A percentile compares a stretch with the other conserved stretches of the same genome.
These are phyloP conservation scores for Campoletis raptor DNA, from an alignment of 2,888 invertebrate species.

Conservation along the genomic window DNA sequence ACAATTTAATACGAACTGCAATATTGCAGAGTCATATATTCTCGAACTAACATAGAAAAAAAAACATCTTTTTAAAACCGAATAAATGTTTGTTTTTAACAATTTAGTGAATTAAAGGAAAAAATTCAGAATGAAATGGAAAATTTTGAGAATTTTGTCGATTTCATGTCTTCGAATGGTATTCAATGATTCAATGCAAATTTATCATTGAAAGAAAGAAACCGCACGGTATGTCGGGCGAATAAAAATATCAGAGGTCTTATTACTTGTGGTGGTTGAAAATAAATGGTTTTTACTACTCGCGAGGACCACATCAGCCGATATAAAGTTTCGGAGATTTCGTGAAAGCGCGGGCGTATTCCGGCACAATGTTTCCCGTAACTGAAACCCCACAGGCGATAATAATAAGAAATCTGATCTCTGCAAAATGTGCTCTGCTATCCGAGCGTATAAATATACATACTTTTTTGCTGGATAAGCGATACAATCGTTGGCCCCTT, in stretches of 20 bases:
- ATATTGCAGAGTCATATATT: neutral
- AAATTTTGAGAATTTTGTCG: neutral
- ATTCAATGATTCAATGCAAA: neutral
- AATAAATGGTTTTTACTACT: slow-evolving; percentile 25
- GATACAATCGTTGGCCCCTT: slow-evolving; percentile 24
- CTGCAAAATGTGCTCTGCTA: slow-evolving; percentile 60
- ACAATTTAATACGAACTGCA: too few species aligned
- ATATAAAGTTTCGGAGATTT: slow-evolving; percentile 63
- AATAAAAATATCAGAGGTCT: slow-evolving; percentile 57
- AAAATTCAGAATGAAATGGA: neutral
- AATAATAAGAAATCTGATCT: slow-evolving; percentile 66
- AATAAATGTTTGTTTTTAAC: neutral
- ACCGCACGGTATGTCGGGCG: slow-evolving; percentile 24
- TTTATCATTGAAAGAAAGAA: neutral
- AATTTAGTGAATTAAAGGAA: neutral
- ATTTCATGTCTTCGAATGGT: neutral
- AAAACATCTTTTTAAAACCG: neutral
- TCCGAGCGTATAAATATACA: slow-evolving; percentile 37
- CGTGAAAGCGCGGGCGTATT: slow-evolving; percentile 57
- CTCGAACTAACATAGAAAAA: neutral
- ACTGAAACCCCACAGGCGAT: slow-evolving; percentile 49
- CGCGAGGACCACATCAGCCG: slow-evolving; percentile 22
- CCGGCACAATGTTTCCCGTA: slow-evolving; percentile 52
- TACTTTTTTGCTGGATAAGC: slow-evolving; percentile 1
- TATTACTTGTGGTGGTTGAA: slow-evolving; percentile 43